Evolutionary conservation across 2,113 vertebrate genomes (phyloP).

Genomic region (Triplophysa dalaica): DNA sequence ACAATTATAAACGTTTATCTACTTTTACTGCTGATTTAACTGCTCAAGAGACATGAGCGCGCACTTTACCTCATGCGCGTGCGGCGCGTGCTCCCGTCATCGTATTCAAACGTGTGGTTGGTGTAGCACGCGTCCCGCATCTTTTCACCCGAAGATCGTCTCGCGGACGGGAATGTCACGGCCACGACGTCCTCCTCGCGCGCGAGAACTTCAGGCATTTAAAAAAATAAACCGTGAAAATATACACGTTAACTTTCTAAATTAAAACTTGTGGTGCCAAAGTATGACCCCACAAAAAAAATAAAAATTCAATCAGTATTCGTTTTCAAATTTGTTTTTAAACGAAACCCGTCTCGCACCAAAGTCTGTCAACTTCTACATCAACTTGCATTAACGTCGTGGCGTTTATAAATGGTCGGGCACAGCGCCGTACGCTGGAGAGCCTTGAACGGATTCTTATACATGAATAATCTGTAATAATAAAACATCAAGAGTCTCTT

Average conservation of each 20-base stretch:
- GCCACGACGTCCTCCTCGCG: background rate
- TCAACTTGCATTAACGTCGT: background rate
- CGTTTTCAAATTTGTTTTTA: background rate
- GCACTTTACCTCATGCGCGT: constrained; percentile 59
- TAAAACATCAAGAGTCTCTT: background rate
- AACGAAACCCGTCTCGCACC: background rate
- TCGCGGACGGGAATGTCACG: constrained; percentile 8
- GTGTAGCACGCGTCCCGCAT: constrained; percentile 75
- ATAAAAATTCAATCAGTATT: background rate
- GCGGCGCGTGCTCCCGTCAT: constrained; percentile 72
- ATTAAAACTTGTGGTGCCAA: background rate
- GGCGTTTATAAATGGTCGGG: background rate
- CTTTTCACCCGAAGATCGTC: constrained; percentile 9
- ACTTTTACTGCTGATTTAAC: too few species aligned
- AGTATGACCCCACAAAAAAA: background rate
- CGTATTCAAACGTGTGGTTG: constrained; percentile 79
- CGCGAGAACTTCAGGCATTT: constrained; percentile 8
- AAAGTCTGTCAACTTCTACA: constrained; percentile 25
- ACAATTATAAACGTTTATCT: too few species aligned
- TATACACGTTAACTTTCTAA: background rate
- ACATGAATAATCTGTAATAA: constrained; percentile 10
- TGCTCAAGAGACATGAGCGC: background rate
- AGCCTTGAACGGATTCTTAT: constrained; percentile 1
- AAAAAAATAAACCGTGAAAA: background rate
- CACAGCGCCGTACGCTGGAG: constrained; percentile 32